Base-by-base conservation (phyloP, 1,140 invertebrate genomes). In the Cherax destructor region DNA sequence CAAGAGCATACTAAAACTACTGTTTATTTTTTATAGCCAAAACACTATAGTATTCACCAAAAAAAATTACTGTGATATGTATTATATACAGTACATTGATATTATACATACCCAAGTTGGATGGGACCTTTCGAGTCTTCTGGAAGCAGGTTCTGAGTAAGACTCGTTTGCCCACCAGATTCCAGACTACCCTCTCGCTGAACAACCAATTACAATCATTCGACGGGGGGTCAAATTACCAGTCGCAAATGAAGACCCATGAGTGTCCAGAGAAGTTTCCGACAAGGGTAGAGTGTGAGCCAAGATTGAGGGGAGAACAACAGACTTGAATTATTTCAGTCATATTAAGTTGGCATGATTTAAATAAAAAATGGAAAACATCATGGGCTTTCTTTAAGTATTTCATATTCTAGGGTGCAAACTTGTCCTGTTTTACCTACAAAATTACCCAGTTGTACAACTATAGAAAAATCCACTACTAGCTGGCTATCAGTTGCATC, bases 91-190 rank as follows among this genome's bases (percentile, higher is more conserved):
- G 30, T 41, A 41, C 30, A 41, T 2, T 41, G 30, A 41, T 41
- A 41, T 1, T 13, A 79, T 89, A 74, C 92, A 85, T 87, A 93
- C 92, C 92, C 92, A n/a, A 93, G 89, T 52, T 93, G 92, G 80
- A 93, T 93, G 24, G 92, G 92, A 41, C 92, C 92, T 72, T 92
- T 93, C 3, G 92, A 89, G 69, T 93, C 92, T 86, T 93, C 92
- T 49, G 92, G 92, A 41, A 93, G 89, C 41, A 93, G 91, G 72
- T 93, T 93, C 77, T 93, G 92, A 80, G 92, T 93, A 84, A 93
- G 92, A 86, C 92, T 93, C 41, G 91, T 92, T 83, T 91, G 91
- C 80, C 92, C 92, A 47, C 87, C 92, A 59, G 90, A 80, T 72
- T 93, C 92, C 86, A 93, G 80, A 72, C 84, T 90, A 65, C 92